These are phyloP conservation scores for Cremastinae sp. DNA, from an alignment of 2,888 invertebrate genomes.

Conservation along the genomic window DNA sequence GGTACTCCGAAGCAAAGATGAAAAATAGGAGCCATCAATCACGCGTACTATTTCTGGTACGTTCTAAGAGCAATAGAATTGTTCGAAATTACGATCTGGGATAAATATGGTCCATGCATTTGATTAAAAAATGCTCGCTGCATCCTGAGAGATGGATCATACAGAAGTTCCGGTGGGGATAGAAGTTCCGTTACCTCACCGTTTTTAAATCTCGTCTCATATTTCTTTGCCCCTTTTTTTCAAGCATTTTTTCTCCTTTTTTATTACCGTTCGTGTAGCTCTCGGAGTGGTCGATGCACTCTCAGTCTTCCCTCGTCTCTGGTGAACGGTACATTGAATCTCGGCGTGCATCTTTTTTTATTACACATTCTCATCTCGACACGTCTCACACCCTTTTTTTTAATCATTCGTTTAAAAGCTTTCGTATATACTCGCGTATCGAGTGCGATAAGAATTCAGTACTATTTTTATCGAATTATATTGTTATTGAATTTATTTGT, in stretches of 20 bases:
- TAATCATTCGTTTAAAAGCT: neutral
- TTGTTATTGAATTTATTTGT: no score
- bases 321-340: conserved; percentile 57
- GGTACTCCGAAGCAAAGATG: no score
- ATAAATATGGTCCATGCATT: no score
- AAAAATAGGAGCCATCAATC: no score
- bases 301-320: conserved; percentile 20
- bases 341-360: conserved; percentile 10
- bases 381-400: neutral
- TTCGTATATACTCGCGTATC: neutral
- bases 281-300: conserved; percentile 59
- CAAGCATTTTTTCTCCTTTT: conserved; percentile 33
- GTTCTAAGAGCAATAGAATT: no score
- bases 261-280: conserved; percentile 41
- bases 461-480: no score
- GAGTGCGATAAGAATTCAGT: no score
- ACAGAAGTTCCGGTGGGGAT: conserved; percentile 8
- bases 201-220: conserved; percentile 55
- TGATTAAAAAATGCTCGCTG: no score
- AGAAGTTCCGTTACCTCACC: conserved; percentile 59
- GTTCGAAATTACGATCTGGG: no score
- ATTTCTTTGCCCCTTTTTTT: conserved; percentile 56
- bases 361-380: neutral
- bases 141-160: neutral
- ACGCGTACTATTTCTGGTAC: no score